Conservation (phyloP, 2,113 vertebrate genomes). For the Apteryx mantelli region DNA sequence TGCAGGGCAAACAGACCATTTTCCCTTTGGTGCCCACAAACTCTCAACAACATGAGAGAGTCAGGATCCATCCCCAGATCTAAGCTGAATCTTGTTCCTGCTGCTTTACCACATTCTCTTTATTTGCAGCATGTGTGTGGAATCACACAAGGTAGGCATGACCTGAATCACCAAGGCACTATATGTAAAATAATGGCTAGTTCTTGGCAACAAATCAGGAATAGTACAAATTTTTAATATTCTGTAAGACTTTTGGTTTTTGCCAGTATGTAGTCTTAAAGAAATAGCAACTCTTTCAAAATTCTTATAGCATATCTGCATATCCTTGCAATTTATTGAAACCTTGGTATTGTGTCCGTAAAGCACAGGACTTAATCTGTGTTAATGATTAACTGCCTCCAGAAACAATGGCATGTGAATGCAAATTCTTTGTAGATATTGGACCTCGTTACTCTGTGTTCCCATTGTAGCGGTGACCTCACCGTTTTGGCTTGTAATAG, state of each 20-base stretch:
- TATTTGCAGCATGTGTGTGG: not conserved
- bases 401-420: not conserved
- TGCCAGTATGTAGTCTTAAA: not conserved
- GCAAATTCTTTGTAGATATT: slow-evolving; percentile 10
- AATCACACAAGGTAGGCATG: not conserved
- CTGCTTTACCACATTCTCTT: not conserved
- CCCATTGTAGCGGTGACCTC: not conserved
- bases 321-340: not conserved
- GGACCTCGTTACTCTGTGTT: not conserved
- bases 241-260: not conserved
- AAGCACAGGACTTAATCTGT: not conserved
- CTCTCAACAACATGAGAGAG: not conserved
- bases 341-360: not conserved
- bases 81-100: not conserved
- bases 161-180: not conserved
- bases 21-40: not conserved
- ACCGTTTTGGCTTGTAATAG: not conserved
- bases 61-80: not conserved
- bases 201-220: not conserved
- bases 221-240: not conserved
- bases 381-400: slow-evolving; percentile 13
- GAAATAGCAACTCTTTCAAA: not conserved
- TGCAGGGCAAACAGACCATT: not conserved
- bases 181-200: not conserved
- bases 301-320: not conserved